A percentile compares a stretch with the other conserved stretches of the same genome.
phyloP scores from a whole-genome alignment of 2,888 invertebrate species.

The Abrostola triplasia region DNA sequence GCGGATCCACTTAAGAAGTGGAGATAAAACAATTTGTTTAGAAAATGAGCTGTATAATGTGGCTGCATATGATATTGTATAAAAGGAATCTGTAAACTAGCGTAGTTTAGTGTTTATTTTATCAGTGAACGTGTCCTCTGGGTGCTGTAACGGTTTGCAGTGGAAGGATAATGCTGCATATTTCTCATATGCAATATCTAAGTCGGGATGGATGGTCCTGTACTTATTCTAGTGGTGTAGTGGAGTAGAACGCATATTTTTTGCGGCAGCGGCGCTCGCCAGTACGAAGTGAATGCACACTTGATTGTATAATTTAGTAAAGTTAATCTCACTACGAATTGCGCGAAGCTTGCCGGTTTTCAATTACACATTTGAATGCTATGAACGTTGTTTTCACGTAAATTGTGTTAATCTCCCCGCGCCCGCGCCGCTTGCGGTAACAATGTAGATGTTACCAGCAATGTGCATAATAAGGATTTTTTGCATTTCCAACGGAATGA shows the following conservation, averaged over 20 bases:
- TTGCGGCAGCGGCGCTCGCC: constrained; percentile 43
- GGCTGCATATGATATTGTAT: constrained; percentile 67
- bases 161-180: constrained; percentile 67
- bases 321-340: constrained; percentile 73
- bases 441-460: constrained; percentile 39
- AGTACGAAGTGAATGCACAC: constrained; percentile 67
- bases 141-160: constrained; percentile 62
- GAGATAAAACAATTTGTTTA: constrained; percentile 86
- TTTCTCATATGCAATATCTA: constrained; percentile 67
- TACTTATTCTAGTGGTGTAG: constrained; percentile 56
- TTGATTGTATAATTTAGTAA: constrained; percentile 81
- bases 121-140: constrained; percentile 68
- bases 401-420: constrained; percentile 64
- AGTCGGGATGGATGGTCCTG: constrained; percentile 50
- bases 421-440: constrained; percentile 50
- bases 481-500: constrained; percentile 5
- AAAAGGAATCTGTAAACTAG: constrained; percentile 71
- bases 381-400: constrained; percentile 71
- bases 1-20: constrained; percentile 79
- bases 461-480: constrained; percentile 19
- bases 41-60: constrained; percentile 77
- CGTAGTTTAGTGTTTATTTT: constrained; percentile 73
- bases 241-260: constrained; percentile 59
- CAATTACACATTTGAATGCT: constrained; percentile 74
- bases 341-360: constrained; percentile 72